A percentile compares a stretch with the other conserved stretches of the same genome.
Conservation (phyloP, 1,140 invertebrate genomes). For the Nomia melanderi region DNA sequence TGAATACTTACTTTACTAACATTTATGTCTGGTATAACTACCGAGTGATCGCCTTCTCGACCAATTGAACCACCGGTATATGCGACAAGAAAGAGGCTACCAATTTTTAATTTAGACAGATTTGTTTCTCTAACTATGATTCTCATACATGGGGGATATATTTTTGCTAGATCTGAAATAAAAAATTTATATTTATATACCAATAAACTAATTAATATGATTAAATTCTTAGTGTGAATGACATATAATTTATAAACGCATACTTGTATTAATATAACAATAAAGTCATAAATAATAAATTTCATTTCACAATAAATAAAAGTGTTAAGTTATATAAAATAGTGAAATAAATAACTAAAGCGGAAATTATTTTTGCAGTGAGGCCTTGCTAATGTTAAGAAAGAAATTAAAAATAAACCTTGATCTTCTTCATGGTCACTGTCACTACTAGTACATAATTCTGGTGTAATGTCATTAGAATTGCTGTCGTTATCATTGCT, state of each 20-base stretch:
- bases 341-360: too few relatives aligned
- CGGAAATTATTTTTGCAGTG: not conserved
- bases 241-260: not conserved
- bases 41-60: slow-evolving; percentile 87
- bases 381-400: not conserved
- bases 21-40: slow-evolving; percentile 89
- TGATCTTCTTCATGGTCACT: slow-evolving; percentile 71
- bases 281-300: not conserved
- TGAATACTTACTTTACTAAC: slow-evolving; percentile 86
- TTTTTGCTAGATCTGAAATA: slow-evolving; percentile 85
- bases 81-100: slow-evolving; percentile 91
- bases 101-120: slow-evolving; percentile 85
- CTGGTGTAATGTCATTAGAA: slow-evolving; percentile 61
- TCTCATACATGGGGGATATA: slow-evolving; percentile 92
- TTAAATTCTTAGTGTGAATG: not conserved
- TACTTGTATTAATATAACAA: not conserved
- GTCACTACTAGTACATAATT: slow-evolving; percentile 65
- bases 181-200: slow-evolving; percentile 19
- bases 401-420: slow-evolving; percentile 68
- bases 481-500: slow-evolving; percentile 74
- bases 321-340: not conserved
- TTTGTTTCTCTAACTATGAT: slow-evolving; percentile 91
- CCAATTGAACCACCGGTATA: slow-evolving; percentile 93
- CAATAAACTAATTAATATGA: not conserved
- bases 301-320: not conserved